Evolutionary conservation across 2,113 vertebrate species (phyloP).

Genomic region (Arizona elegans): DNA sequence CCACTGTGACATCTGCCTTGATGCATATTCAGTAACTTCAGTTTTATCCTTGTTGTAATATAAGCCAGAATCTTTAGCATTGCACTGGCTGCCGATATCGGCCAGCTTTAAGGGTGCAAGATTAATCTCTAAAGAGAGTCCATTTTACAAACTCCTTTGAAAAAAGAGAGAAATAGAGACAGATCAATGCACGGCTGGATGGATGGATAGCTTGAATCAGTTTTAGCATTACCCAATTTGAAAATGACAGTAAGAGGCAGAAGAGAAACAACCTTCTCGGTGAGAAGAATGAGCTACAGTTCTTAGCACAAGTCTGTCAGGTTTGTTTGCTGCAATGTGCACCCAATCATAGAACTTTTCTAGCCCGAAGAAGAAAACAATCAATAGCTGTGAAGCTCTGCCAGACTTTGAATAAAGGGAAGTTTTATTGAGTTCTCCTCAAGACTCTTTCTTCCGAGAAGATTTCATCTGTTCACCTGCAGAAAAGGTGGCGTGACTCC

Average conservation of each 20-base stretch:
- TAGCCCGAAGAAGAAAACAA: not conserved
- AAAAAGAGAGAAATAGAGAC: not conserved
- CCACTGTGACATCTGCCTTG: not conserved
- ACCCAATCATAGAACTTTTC: not conserved
- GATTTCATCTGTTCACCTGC: constrained; percentile 48
- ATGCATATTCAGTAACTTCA: not conserved
- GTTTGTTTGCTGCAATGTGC: not conserved
- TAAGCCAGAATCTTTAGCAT: not conserved
- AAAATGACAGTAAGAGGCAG: not conserved
- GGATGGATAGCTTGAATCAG: not conserved
- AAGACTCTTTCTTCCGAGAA: constrained; percentile 51
- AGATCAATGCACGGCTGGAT: not conserved
- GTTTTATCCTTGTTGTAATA: not conserved
- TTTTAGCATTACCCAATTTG: not conserved
- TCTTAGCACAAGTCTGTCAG: not conserved
- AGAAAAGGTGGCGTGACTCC: constrained; percentile 30
- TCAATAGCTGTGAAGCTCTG: not conserved
- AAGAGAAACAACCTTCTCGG: not conserved
- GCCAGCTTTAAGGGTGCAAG: not conserved
- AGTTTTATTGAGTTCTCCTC: constrained; percentile 29
- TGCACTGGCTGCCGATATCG: not conserved
- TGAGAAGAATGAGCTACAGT: not conserved
- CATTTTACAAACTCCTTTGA: not conserved
- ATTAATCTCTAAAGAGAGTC: not conserved
- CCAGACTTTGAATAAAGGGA: constrained; percentile 30